Conservation (phyloP, 2,888 invertebrate genomes). For the Lomographa bimaculata region DNA sequence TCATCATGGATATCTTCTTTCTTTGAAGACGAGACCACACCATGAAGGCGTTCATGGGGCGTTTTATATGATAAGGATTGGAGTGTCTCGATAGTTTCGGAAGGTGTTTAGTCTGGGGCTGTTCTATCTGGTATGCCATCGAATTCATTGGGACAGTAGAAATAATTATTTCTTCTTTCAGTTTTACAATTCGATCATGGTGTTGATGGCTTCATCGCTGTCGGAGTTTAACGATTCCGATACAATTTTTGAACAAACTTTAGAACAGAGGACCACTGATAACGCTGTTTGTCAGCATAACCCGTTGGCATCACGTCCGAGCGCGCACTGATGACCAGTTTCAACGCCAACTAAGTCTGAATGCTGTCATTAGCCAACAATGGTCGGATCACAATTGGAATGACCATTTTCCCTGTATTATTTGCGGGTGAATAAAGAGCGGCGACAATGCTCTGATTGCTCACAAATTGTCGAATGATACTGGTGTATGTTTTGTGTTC, state of each 20-base stretch:
- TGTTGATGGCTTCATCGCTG: slow-evolving; percentile 4
- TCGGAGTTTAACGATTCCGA: neutral
- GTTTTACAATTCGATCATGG: neutral
- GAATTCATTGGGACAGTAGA: slow-evolving; percentile 30
- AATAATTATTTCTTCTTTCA: slow-evolving; percentile 1
- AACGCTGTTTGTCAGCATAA: slow-evolving; percentile 27
- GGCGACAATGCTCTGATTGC: slow-evolving; percentile 83
- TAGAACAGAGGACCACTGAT: too few relatives aligned
- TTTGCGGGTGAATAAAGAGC: slow-evolving; percentile 81
- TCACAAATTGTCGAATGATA: slow-evolving; percentile 84
- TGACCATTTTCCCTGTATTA: slow-evolving; percentile 83
- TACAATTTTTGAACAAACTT: too few relatives aligned
- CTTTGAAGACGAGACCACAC: slow-evolving; percentile 97
- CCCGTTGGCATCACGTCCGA: slow-evolving; percentile 53
- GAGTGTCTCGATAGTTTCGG: slow-evolving; percentile 81
- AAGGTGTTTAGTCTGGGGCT: slow-evolving; percentile 45
- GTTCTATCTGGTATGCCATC: slow-evolving; percentile 68
- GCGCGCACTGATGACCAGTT: slow-evolving; percentile 67
- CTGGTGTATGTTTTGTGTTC: slow-evolving; percentile 76
- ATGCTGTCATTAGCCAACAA: slow-evolving; percentile 81
- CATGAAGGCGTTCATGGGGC: slow-evolving; percentile 99
- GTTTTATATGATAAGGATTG: slow-evolving; percentile 90
- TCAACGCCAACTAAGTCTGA: slow-evolving; percentile 66
- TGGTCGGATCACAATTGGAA: slow-evolving; percentile 70
- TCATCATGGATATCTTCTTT: slow-evolving; percentile 91